These are phyloP conservation scores for Neotragus pygmaeus DNA, from an alignment of 2,113 vertebrate species.

Conservation along the genomic window DNA sequence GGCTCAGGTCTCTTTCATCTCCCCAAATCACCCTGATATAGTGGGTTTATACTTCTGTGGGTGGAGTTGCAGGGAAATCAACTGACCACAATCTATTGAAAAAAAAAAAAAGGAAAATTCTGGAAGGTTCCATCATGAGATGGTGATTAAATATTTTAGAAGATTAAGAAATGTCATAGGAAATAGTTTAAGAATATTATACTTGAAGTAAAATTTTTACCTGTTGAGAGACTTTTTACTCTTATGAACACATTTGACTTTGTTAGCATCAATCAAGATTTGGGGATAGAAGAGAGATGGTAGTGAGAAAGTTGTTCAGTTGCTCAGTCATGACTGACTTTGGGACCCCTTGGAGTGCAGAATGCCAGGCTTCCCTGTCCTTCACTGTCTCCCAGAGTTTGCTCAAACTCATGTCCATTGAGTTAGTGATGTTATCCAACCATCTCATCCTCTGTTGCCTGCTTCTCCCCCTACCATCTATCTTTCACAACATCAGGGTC, in stretches of 20 bases:
- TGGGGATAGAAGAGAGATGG: background rate
- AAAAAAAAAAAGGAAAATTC: background rate
- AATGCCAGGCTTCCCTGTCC: background rate
- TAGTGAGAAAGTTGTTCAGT: background rate
- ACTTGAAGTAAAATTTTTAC: background rate
- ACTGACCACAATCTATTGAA: background rate
- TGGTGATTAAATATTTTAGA: background rate
- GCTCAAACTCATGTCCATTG: background rate
- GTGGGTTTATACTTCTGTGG: background rate
- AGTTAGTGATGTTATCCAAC: background rate
- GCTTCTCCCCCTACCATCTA: background rate
- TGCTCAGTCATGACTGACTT: background rate
- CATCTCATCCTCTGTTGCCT: background rate
- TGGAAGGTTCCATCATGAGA: background rate
- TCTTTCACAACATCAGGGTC: background rate
- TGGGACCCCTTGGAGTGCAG: background rate
- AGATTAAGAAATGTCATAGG: background rate
- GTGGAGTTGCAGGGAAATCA: background rate
- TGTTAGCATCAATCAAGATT: background rate
- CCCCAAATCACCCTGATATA: background rate
- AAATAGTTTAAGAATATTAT: background rate
- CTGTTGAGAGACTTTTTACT: background rate
- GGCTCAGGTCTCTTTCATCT: background rate
- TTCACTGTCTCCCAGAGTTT: background rate
- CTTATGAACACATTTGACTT: background rate